These are phyloP conservation scores for Lepus americanus DNA, from an alignment of 2,113 vertebrate genomes.

Conservation along the genomic window DNA sequence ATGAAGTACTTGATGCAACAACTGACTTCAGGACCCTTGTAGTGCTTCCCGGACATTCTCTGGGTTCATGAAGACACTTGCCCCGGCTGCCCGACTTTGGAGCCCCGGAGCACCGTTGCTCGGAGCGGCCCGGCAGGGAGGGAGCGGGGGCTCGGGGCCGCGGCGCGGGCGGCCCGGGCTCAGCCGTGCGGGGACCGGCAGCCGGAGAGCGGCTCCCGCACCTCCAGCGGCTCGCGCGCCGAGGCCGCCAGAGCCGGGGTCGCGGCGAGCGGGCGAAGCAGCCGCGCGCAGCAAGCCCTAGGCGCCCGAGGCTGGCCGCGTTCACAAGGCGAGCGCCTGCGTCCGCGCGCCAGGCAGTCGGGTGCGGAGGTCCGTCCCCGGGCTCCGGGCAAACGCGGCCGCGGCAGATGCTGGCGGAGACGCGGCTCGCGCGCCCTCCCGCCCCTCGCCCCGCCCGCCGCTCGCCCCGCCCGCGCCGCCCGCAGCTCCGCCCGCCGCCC, in stretches of 20 bases:
- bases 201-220: conserved; percentile 63
- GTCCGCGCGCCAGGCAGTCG: conserved; percentile 27
- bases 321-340: conserved; percentile 15
- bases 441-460: conserved; percentile 58
- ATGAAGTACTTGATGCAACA: conserved; percentile 99
- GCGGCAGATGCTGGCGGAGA: conserved; percentile 49
- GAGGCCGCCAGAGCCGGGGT: conserved; percentile 62
- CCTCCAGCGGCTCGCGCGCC: conserved; percentile 53
- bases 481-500: background rate
- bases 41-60: conserved; percentile 98
- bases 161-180: background rate
- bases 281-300: background rate
- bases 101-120: conserved; percentile 59
- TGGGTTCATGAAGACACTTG: conserved; percentile 88
- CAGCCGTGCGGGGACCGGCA: conserved; percentile 34
- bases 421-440: background rate
- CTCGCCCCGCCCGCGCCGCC: conserved; percentile 17
- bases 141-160: conserved; percentile 50
- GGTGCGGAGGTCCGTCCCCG: background rate
- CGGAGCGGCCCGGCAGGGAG: conserved; percentile 47
- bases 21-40: conserved; percentile 99
- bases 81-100: conserved; percentile 76
- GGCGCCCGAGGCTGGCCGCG: background rate
- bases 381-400: conserved; percentile 15
- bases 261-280: background rate